Base-by-base conservation (phyloP, 2,888 invertebrate species). In the Rhagium mordax region DNA sequence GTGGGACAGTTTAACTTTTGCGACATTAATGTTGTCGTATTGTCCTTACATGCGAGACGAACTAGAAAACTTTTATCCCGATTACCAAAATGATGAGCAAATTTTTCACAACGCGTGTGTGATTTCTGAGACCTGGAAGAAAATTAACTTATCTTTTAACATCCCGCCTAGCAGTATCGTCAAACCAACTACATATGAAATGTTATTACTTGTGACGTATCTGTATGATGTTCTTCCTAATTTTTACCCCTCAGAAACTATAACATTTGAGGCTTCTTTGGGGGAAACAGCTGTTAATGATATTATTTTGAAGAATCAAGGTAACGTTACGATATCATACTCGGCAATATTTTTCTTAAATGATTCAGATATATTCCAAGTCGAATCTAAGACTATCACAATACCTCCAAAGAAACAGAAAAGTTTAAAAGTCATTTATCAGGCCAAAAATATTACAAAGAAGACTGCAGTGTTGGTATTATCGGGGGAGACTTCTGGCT, bases 151-250 rank as follows among this genome's bases (percentile, higher is more conserved):
- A 3, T 90, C 91, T 77, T 91, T 91, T 80, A 88, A 90, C 3
- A 79, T 92, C 57, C 85, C 81, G 15, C 90, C 91, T 16, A 85
- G 84, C 61, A 90, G 91, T 73, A 89, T 93, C 70, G 83, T 90
- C 0, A 66, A 88, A 20, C 90, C 91, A 0, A 91, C 90, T 84
- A 87, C 87, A 74, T 83, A 91, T 20, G 84, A 92, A 49, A 90
- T 91, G 77, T 91, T 92, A 89, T 90, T 93, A 86, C 84, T 92
- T 57, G 88, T 90, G 0, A 85, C 79, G 3, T 87, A 87, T 71
- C 85, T 93, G 20, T 92, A 90, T 79, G 88, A 90, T 5, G 87
- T 88, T 5, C 83, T 93, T 41, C 92, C 92, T 2, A 89, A 89
- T 84, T 90, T 89, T 70, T 87, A 85, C 61, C 88, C 89, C 1